Evolutionary conservation across 2,797 vertebrate genomes (phyloP).

Genomic region (Phyllotis vaccarum): DNA sequence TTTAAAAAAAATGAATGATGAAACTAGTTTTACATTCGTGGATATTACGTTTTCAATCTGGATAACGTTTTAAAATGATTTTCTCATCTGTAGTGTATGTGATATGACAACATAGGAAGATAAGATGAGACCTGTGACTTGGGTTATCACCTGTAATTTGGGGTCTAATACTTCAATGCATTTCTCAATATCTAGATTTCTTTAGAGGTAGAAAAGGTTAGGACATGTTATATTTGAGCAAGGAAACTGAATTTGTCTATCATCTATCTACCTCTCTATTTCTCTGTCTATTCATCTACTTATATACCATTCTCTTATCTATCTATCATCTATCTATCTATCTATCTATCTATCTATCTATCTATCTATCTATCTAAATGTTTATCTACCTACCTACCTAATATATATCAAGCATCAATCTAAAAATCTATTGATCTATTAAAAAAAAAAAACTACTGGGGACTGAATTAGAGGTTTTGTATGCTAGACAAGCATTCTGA

Average conservation of each 20-base stretch:
- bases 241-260: background rate
- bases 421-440: background rate
- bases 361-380: background rate
- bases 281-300: background rate
- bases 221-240: background rate
- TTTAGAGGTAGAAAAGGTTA: background rate
- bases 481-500: background rate
- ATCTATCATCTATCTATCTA: background rate
- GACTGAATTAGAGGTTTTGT: background rate
- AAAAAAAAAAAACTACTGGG: too few species aligned
- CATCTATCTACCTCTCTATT: background rate
- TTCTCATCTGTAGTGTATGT: background rate
- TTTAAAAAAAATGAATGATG: background rate
- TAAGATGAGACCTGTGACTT: too few species aligned
- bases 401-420: background rate
- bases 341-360: background rate
- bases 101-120: too few species aligned
- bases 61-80: background rate
- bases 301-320: background rate
- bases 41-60: background rate
- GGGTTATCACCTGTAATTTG: background rate
- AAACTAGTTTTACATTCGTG: background rate
- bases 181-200: background rate
- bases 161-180: background rate
- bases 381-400: background rate